Evolutionary conservation across 2,797 vertebrate genomes (phyloP), one percentile per base, ranked within the genome.

Genomic region (Acanthurus leucopareius): DNA sequence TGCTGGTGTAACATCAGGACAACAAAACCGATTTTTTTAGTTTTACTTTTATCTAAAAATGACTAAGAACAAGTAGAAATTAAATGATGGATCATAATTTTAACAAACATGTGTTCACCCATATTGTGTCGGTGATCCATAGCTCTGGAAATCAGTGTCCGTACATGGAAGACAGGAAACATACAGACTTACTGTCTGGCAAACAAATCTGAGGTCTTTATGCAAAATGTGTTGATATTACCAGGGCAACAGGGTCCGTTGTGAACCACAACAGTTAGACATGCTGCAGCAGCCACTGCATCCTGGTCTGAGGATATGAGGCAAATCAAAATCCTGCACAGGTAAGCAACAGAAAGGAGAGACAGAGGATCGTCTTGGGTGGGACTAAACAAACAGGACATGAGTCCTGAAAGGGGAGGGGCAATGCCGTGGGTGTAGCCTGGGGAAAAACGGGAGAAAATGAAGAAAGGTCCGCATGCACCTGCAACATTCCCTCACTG

Each of bases 171-270:
- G 58, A 79, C 74, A 83, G 62, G 65, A 52, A 62, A 79, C 53
- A 11, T 25, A 47, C 69, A 57, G 64, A 69, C 73, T 74, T 89
- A 80, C 88, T 68, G 88, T 91, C 79, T 88, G 80, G 90, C 93
- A 96, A 95, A 96, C 95, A 96, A 96, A 96, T 96, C 95, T 93
- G 93, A 92, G 88, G 92, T 86, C 80, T 83, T 69, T 90, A 96
- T 96, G 95, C 95, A 96, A 96, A 96, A 93, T 9, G 4, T 92
- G 86, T 91, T 91, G 90, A 69, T 85, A 84, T 83, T 90, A 77
- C 84, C 84, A 68, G 40, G 71, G 80, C 78, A 90, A 86, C 81
- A 42, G 86, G 88, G 91, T 80, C 85, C 25, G 65, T 77, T 79
- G 78, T 60, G 20, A 80, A 80, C 73, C 58, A 62, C 62, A 72